phyloP scores from a whole-genome alignment of 2,797 vertebrate species.

The Tenualosa thibaudeaui region DNA sequence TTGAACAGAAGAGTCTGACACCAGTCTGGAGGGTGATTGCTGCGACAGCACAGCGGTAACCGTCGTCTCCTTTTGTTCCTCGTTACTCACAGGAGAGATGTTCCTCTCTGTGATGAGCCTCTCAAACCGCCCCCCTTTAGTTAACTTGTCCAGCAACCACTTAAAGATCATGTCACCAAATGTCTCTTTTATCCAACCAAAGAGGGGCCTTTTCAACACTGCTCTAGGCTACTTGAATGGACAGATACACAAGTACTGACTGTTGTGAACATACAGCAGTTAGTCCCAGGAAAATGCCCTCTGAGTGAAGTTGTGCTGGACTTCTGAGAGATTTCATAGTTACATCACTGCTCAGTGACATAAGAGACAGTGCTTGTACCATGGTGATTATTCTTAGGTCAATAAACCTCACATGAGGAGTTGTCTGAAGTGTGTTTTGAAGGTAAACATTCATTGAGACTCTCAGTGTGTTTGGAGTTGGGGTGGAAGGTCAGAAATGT shows the following conservation, averaged over 20 bases:
- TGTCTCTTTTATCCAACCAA: background rate
- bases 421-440: background rate
- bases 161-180: background rate
- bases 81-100: background rate
- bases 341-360: background rate
- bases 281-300: background rate
- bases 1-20: background rate
- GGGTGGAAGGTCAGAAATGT: background rate
- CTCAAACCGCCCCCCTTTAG: background rate
- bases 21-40: background rate
- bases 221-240: background rate
- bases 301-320: background rate
- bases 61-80: background rate
- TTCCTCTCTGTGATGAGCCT: background rate
- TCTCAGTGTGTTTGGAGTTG: background rate
- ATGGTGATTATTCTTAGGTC: background rate
- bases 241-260: background rate
- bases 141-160: background rate
- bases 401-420: background rate
- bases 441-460: background rate
- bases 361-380: background rate
- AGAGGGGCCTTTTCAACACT: background rate
- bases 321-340: background rate
- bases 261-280: background rate
- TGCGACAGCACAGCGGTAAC: background rate